Conservation (phyloP, 2,797 vertebrate genomes). For the Eidolon dupreanum region DNA sequence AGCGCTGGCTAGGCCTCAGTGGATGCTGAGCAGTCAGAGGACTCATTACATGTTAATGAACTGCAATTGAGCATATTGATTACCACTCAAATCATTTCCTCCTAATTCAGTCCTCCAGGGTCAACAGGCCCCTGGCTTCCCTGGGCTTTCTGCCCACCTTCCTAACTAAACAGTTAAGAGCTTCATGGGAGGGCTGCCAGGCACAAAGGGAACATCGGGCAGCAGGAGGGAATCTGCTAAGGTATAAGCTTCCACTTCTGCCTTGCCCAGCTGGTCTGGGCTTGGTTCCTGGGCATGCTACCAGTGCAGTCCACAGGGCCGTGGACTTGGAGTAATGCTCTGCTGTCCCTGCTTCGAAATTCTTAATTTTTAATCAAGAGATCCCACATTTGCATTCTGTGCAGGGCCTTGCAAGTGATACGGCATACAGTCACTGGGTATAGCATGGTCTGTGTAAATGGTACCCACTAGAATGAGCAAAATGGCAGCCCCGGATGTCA, state of each 20-base stretch:
- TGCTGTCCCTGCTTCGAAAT: not conserved
- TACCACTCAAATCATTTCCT: conserved; percentile 73
- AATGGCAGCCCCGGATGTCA: not conserved
- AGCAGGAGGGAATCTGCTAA: not conserved
- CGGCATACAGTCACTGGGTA: not conserved
- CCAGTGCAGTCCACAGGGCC: not conserved
- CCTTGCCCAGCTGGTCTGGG: not conserved
- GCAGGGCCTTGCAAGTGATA: not conserved
- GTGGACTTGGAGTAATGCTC: not conserved
- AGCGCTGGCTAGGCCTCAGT: not conserved
- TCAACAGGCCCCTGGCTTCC: conserved; percentile 33
- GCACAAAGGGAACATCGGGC: not conserved
- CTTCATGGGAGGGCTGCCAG: conserved; percentile 30
- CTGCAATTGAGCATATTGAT: conserved; percentile 70
- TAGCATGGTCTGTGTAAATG: not conserved
- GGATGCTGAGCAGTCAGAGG: conserved; percentile 40
- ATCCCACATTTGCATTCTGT: not conserved
- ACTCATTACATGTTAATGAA: conserved; percentile 76
- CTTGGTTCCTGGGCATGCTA: not conserved
- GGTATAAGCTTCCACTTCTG: not conserved
- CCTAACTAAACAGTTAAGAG: not conserved
- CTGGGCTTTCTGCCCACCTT: conserved; percentile 56
- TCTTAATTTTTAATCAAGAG: conserved; percentile 19
- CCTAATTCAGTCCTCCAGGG: conserved; percentile 30
- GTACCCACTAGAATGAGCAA: not conserved